Evolutionary conservation across 1,140 invertebrate genomes (phyloP).

Genomic region (Fragariocoptes setiger): DNA sequence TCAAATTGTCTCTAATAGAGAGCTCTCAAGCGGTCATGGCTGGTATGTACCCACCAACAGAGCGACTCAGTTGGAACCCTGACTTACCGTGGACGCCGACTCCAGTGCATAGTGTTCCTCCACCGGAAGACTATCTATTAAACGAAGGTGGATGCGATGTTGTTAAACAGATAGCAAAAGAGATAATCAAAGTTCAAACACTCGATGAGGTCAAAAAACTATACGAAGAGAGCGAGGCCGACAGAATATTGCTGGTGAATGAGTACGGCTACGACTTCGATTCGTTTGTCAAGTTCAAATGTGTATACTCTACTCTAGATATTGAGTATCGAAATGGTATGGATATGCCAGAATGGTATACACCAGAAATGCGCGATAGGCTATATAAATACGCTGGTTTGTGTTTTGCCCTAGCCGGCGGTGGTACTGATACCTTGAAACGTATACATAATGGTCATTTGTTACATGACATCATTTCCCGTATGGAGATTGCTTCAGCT

Average conservation of each 20-base stretch:
- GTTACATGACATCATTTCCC: background rate
- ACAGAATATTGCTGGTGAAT: background rate
- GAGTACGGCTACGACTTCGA: background rate
- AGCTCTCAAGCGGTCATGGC: background rate
- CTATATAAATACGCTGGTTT: background rate
- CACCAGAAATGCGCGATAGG: background rate
- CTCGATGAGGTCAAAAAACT: background rate
- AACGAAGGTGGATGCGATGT: background rate
- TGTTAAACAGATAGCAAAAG: background rate
- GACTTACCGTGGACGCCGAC: background rate
- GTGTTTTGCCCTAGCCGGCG: background rate
- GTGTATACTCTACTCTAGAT: background rate
- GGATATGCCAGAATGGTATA: background rate
- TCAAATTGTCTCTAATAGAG: too few relatives aligned
- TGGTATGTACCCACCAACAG: background rate
- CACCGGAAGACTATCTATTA: background rate
- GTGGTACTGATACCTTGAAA: background rate
- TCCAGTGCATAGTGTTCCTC: background rate
- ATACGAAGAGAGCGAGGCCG: background rate
- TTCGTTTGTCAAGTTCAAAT: background rate
- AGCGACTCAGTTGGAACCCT: background rate
- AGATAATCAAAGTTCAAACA: background rate
- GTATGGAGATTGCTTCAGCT: background rate
- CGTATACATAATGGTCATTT: background rate
- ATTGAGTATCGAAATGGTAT: background rate